Percentiles rank a stretch among this genome's conserved stretches.
Evolutionary conservation across 2,113 vertebrate genomes (phyloP).

Genomic region (Beaufortia kweichowensis): DNA sequence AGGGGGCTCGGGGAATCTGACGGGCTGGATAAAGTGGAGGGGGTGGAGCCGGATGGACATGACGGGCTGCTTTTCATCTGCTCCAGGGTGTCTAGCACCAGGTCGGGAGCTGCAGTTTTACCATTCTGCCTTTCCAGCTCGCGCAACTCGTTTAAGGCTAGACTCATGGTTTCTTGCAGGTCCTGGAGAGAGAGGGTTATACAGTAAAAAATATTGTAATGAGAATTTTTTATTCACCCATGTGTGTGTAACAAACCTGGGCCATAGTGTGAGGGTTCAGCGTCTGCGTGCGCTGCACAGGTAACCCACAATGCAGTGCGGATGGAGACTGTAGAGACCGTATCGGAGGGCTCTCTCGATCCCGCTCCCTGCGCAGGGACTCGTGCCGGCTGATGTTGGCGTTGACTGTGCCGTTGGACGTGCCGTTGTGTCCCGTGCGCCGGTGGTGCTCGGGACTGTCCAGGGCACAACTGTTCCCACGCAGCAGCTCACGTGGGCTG

Average conservation of each 20-base stretch:
- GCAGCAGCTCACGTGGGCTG: conserved; percentile 85
- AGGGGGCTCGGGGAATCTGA: conserved; percentile 89
- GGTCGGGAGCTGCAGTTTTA: conserved; percentile 85
- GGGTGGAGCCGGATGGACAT: conserved; percentile 68
- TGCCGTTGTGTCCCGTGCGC: conserved; percentile 24
- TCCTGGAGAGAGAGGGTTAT: conserved; percentile 78
- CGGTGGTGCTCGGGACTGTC: conserved; percentile 91
- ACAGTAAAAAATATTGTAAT: no score
- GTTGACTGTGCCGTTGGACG: conserved; percentile 79
- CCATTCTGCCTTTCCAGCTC: conserved; percentile 91
- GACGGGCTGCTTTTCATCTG: conserved; percentile 86
- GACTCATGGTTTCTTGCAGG: conserved; percentile 95
- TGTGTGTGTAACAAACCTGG: conserved; percentile 88
- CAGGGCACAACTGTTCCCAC: conserved; percentile 78
- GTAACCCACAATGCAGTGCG: conserved; percentile 87
- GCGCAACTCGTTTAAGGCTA: conserved; percentile 88
- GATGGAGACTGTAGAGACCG: conserved; percentile 82
- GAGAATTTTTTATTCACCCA: no score
- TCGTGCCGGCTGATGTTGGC: conserved; percentile 90
- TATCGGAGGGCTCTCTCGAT: conserved; percentile 90
- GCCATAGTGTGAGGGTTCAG: conserved; percentile 90
- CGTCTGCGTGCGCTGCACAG: conserved; percentile 72
- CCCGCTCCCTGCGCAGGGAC: conserved; percentile 76
- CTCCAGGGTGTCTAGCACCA: conserved; percentile 97
- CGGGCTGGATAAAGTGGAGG: conserved; percentile 79